Evolutionary conservation across 2,888 invertebrate species (phyloP), one percentile per base, ranked within the genome.

Genomic region (Cantharis lateralis): DNA sequence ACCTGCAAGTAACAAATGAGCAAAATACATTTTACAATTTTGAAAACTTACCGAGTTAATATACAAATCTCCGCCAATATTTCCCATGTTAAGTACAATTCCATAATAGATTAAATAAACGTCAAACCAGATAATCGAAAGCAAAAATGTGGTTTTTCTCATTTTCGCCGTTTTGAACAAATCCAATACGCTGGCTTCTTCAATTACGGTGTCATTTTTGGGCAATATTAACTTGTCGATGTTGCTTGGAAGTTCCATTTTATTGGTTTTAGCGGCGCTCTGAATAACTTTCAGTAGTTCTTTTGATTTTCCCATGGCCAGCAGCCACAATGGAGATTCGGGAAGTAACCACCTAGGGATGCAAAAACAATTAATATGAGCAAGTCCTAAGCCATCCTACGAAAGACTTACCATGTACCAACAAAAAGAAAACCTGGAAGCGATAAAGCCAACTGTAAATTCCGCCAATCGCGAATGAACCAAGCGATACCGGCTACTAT

Each of bases 61-160:
- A 85, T 95, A 95, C 48, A 95, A 89, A 86, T 94, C 92, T 75
- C 95, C 94, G 62, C 94, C 92, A 79, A 95, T 93, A 80, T 94
- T 93, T 72, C 92, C 93, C 80, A 95, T 90, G 84, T 95, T 95
- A 75, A 95, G 88, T 77, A 94, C 91, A 28, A 95, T 88, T 2
- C 95, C 95, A 81, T 95, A 95, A 86, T 95, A 95, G 0, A 94
- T 92, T 69, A 95, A 91, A 77, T 95, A 94, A 88, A 94, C 93
- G 70, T 92, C 90, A 86, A 94, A 95, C 95, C 95, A 95, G 74
- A 93, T 91, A 72, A 94, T 87, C 77, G 93, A 93, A 62, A 95
- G 89, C 79, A 94, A 92, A 62, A 94, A 89, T 0, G 95, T 94
- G 80, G 92, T 92, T 84, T 92, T 92, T 66, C 93, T 88, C 83